These are phyloP conservation scores for Trichechus manatus DNA, from an alignment of 2,113 vertebrate genomes.

Conservation along the genomic window DNA sequence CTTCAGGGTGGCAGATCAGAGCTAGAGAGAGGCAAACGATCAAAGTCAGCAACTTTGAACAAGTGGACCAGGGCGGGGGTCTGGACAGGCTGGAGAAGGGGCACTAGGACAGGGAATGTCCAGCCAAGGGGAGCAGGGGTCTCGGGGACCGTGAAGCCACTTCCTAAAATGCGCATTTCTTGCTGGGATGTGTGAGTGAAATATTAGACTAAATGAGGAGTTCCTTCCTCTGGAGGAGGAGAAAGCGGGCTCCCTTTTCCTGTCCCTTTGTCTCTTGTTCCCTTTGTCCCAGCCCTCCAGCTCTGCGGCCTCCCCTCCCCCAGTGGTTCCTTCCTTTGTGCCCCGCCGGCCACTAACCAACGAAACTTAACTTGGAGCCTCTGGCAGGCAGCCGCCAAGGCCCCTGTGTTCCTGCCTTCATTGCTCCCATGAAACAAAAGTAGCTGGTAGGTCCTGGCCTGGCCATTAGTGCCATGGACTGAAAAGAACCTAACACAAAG, in stretches of 20 bases:
- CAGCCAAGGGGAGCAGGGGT: neutral
- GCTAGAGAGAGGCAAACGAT: constrained; percentile 43
- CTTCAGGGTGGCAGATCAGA: constrained; percentile 57
- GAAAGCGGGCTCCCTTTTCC: constrained; percentile 78
- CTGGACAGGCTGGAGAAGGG: neutral
- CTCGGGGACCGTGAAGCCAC: neutral
- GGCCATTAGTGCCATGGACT: neutral
- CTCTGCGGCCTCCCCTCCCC: constrained; percentile 75
- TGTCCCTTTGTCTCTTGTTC: constrained; percentile 76
- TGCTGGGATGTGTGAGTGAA: constrained; percentile 40
- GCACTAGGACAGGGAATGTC: neutral
- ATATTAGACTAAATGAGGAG: constrained; percentile 14
- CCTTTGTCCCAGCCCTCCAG: constrained; percentile 75
- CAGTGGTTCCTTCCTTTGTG: constrained; percentile 80
- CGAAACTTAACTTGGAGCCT: constrained; percentile 70
- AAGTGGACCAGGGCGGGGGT: neutral
- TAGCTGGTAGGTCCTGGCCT: neutral
- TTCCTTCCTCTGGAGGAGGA: constrained; percentile 62
- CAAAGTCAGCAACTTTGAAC: constrained; percentile 54
- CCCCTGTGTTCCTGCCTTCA: constrained; percentile 3
- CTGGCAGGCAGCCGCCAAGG: neutral
- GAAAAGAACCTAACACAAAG: neutral
- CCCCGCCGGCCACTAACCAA: constrained; percentile 72
- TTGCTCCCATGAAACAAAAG: constrained; percentile 14
- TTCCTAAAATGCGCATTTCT: neutral